phyloP scores from a whole-genome alignment of 2,888 invertebrate species.

The Stenodera caucasica region DNA sequence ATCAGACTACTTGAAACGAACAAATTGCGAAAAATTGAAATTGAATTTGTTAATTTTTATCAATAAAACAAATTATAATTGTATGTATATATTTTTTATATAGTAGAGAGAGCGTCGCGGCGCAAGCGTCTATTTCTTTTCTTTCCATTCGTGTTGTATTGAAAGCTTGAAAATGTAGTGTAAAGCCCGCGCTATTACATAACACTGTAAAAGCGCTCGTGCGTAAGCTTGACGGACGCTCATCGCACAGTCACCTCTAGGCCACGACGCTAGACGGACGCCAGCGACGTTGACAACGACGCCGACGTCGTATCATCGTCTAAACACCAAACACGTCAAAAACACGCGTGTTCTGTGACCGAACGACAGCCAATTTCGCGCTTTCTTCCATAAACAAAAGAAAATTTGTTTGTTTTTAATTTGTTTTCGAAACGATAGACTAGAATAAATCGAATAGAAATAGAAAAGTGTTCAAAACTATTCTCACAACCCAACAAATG shows the following conservation, averaged over 20 bases:
- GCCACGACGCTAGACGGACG: constrained; percentile 16
- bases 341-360: constrained; percentile 7
- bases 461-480: too few species aligned
- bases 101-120: background rate
- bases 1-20: background rate
- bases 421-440: background rate
- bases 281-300: constrained; percentile 19
- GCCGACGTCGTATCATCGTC: constrained; percentile 8
- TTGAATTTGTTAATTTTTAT: background rate
- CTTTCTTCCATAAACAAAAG: background rate
- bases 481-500: too few species aligned
- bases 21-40: background rate
- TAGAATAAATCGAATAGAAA: too few species aligned
- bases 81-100: background rate
- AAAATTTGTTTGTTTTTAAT: background rate
- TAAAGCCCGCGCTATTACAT: constrained; percentile 25
- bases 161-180: constrained; percentile 15
- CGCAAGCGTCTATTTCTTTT: constrained; percentile 4
- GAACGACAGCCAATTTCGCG: constrained; percentile 4
- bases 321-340: constrained; percentile 15
- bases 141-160: background rate
- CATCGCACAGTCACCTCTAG: constrained; percentile 14
- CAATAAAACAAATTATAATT: background rate
- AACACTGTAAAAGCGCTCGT: constrained; percentile 21
- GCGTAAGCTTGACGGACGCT: constrained; percentile 21